Conservation (phyloP, 2,888 invertebrate genomes). For the Ophraella communa region DNA sequence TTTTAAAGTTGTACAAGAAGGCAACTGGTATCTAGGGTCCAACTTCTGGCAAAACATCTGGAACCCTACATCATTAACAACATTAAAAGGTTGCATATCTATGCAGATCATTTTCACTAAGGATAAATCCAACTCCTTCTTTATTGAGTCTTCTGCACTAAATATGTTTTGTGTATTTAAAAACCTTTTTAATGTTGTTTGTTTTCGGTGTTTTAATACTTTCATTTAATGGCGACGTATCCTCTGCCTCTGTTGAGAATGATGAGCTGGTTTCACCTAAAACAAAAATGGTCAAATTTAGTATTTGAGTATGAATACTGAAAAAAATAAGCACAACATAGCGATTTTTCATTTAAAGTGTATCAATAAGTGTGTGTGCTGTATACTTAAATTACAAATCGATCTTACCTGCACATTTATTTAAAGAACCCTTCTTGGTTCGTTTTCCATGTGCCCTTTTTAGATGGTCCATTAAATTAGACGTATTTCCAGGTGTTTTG, state of each 20-base stretch:
- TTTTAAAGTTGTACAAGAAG: background rate
- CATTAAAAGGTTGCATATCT: constrained; percentile 5
- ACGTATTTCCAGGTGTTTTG: background rate
- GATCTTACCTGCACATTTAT: background rate
- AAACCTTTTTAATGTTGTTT: background rate
- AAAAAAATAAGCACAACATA: background rate
- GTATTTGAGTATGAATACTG: background rate
- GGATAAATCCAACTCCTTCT: background rate
- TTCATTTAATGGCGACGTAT: background rate
- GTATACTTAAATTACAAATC: background rate
- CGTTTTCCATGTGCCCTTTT: background rate
- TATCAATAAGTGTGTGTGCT: background rate
- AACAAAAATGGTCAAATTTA: background rate
- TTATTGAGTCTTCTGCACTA: background rate
- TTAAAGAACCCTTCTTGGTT: background rate
- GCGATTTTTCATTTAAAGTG: background rate
- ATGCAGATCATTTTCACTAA: constrained; percentile 1
- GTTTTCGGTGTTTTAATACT: background rate
- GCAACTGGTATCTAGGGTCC: background rate
- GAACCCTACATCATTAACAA: constrained; percentile 2
- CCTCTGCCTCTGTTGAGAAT: background rate
- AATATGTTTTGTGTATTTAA: background rate
- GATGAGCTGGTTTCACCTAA: background rate
- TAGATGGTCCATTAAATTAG: background rate
- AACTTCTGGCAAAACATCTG: background rate